Evolutionary conservation across 2,113 vertebrate genomes (phyloP).

Genomic region (Tichodroma muraria): DNA sequence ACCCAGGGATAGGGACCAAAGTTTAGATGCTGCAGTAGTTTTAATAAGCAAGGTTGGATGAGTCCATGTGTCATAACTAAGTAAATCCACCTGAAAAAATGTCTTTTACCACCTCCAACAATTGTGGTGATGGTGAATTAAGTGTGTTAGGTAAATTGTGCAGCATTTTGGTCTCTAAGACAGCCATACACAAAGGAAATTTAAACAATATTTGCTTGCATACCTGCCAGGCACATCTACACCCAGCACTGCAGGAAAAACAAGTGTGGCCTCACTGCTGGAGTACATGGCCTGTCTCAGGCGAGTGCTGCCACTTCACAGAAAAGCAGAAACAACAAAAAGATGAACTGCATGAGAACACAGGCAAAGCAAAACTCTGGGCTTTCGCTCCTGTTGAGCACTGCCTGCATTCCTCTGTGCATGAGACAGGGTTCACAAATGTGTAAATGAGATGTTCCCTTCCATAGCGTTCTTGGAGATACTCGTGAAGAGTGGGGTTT

Average conservation of each 20-base stretch:
- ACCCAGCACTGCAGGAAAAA: neutral
- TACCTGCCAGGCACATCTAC: neutral
- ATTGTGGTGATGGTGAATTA: neutral
- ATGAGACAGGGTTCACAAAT: neutral
- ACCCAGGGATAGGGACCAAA: neutral
- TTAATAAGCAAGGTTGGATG: neutral
- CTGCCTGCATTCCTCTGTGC: neutral
- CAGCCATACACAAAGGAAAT: neutral
- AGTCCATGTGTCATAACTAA: neutral
- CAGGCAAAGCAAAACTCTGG: neutral
- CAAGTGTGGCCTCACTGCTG: neutral
- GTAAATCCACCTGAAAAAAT: neutral
- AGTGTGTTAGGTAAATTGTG: neutral
- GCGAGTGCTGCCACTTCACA: neutral
- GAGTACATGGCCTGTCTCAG: neutral
- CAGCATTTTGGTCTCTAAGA: neutral
- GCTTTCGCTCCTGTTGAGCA: neutral
- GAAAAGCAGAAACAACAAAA: neutral
- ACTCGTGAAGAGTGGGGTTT: neutral
- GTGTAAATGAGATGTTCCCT: neutral
- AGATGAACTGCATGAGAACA: neutral
- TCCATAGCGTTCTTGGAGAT: neutral
- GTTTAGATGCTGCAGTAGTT: neutral
- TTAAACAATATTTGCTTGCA: neutral
- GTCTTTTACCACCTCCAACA: neutral